Conservation (phyloP, 1,140 invertebrate genomes). For the Formica selysi region DNA sequence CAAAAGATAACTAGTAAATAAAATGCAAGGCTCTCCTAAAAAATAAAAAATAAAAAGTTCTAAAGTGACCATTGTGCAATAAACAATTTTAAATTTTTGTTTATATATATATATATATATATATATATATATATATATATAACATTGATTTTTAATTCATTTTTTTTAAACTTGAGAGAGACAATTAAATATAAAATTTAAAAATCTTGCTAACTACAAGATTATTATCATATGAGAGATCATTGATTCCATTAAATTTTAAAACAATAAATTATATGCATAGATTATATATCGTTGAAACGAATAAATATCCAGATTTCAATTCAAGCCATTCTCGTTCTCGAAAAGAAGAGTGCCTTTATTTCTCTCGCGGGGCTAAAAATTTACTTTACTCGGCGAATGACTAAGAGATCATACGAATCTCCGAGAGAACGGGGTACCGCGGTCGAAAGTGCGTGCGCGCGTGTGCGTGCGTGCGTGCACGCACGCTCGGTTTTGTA, state of each 20-base stretch:
- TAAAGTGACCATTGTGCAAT: too few species aligned
- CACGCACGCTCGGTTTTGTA: constrained; percentile 26
- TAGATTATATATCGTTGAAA: background rate
- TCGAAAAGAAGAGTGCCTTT: background rate
- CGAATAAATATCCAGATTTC: background rate
- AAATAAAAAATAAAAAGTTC: too few species aligned
- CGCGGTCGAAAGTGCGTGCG: background rate
- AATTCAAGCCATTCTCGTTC: constrained; percentile 5
- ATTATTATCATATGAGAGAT: too few species aligned
- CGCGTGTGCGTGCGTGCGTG: background rate
- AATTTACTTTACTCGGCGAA: constrained; percentile 46
- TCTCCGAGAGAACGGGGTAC: background rate
- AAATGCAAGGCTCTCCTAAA: background rate
- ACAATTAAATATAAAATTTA: too few species aligned
- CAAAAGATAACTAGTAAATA: background rate
- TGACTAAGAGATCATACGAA: constrained; percentile 23
- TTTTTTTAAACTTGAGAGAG: too few species aligned
- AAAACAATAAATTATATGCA: too few species aligned
- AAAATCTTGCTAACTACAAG: too few species aligned
- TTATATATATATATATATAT: background rate
- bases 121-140: too few species aligned
- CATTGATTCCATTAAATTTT: too few species aligned
- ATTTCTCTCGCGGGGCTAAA: constrained; percentile 31
- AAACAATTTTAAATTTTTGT: background rate
- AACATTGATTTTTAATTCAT: too few species aligned